Percentiles rank a stretch among this genome's conserved stretches.
These are phyloP conservation scores for Hyppa rectilinea DNA, from an alignment of 2,888 invertebrate genomes.

Conservation along the genomic window DNA sequence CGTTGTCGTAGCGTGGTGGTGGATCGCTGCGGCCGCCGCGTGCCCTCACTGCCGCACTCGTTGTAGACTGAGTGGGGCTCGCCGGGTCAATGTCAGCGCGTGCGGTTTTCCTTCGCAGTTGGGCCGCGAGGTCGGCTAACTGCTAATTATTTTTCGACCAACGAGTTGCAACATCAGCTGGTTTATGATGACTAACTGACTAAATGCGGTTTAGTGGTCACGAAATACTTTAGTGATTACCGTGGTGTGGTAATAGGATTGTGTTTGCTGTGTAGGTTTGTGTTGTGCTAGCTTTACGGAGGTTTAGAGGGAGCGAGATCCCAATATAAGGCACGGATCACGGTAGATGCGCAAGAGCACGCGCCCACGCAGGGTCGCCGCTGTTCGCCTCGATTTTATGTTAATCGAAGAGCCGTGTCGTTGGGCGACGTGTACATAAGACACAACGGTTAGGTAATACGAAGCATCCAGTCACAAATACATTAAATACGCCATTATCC, in stretches of 20 bases:
- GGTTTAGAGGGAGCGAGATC: constrained; percentile 56
- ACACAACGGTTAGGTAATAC: constrained; percentile 79
- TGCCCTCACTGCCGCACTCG: constrained; percentile 2
- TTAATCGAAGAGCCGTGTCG: constrained; percentile 90
- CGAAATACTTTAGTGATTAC: constrained; percentile 76
- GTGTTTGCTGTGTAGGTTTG: constrained; percentile 63
- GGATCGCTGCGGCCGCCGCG: constrained; percentile 4
- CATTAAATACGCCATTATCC: constrained; percentile 84
- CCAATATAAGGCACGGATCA: constrained; percentile 59
- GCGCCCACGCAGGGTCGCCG: constrained; percentile 85
- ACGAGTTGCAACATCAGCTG: constrained; percentile 80
- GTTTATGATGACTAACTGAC: constrained; percentile 78
- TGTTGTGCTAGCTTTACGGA: constrained; percentile 52
- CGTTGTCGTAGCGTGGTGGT: constrained; percentile 44
- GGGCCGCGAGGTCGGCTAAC: constrained; percentile 81
- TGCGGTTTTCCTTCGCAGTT: constrained; percentile 82
- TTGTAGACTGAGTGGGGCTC: constrained; percentile 57
- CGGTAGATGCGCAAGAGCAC: constrained; percentile 71
- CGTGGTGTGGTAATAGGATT: constrained; percentile 61
- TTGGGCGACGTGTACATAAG: constrained; percentile 75
- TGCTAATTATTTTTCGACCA: constrained; percentile 87
- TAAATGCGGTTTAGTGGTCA: constrained; percentile 80
- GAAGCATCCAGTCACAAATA: constrained; percentile 77
- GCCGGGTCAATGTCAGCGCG: constrained; percentile 83
- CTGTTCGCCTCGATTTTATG: constrained; percentile 86